phyloP scores from a whole-genome alignment of 2,888 invertebrate species.

The Salticus scenicus region DNA sequence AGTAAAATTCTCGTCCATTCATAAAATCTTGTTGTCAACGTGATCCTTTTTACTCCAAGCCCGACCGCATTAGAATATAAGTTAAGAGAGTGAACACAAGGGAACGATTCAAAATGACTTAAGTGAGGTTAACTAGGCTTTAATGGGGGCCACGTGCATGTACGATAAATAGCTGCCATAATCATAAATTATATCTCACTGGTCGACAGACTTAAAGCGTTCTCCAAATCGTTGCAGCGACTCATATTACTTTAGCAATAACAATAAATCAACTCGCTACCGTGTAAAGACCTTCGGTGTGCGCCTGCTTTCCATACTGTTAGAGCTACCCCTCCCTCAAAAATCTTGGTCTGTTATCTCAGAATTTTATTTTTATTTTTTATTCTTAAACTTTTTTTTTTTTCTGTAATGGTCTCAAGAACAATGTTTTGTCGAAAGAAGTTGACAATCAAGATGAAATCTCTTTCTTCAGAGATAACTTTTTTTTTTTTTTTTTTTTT shows the following conservation, averaged over 20 bases:
- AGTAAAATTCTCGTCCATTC: conserved; percentile 58
- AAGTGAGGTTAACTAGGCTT: conserved; percentile 70
- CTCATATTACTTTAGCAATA: conserved; percentile 69
- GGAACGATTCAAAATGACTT: conserved; percentile 68
- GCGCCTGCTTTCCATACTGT: conserved; percentile 51
- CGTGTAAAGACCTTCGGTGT: conserved; percentile 42
- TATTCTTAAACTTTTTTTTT: conserved; percentile 9
- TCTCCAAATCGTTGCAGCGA: conserved; percentile 61
- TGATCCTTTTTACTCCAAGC: conserved; percentile 54
- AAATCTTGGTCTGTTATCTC: conserved; percentile 59
- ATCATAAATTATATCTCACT: conserved; percentile 70
- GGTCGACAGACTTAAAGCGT: conserved; percentile 64
- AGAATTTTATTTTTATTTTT: conserved; percentile 25
- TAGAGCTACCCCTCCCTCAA: conserved; percentile 57
- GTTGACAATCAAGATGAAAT: conserved; percentile 55
- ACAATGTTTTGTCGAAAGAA: conserved; percentile 29
- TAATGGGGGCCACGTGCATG: conserved; percentile 69
- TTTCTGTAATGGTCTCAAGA: conserved; percentile 43
- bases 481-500: no score
- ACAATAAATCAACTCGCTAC: conserved; percentile 68
- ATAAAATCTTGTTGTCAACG: conserved; percentile 44
- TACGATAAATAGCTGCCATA: conserved; percentile 69
- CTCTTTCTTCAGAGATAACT: conserved; percentile 24
- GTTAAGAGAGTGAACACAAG: conserved; percentile 59
- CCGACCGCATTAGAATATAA: conserved; percentile 61